These are phyloP conservation scores for Miichthys miiuy DNA, from an alignment of 2,797 vertebrate genomes.

Conservation along the genomic window DNA sequence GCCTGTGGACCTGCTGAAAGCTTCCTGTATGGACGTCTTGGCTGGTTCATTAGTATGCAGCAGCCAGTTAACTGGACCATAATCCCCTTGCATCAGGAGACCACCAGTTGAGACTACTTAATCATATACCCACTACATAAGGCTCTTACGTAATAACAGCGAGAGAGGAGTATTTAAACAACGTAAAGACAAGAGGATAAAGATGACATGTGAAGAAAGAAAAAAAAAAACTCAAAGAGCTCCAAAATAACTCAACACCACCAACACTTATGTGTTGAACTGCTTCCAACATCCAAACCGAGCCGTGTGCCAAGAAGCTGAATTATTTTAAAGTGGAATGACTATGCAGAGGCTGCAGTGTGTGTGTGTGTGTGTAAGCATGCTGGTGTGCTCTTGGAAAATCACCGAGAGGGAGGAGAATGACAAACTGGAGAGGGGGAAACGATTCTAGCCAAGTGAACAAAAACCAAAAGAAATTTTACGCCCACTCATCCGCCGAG, in stretches of 20 bases:
- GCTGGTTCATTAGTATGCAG: conserved; percentile 25
- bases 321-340: conserved; percentile 53
- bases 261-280: conserved; percentile 39
- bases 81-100: conserved; percentile 65
- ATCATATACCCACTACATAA: conserved; percentile 54
- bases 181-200: conserved; percentile 31
- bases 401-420: conserved; percentile 34
- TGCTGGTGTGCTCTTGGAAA: conserved; percentile 39
- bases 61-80: conserved; percentile 42
- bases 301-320: conserved; percentile 47
- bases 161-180: conserved; percentile 24
- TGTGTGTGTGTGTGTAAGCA: not conserved
- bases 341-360: conserved; percentile 26
- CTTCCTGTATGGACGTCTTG: not conserved
- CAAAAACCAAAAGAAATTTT: conserved; percentile 36
- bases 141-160: conserved; percentile 53
- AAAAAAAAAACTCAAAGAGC: conserved; percentile 13
- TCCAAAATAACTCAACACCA: conserved; percentile 44
- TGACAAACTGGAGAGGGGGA: conserved; percentile 36
- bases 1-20: not conserved
- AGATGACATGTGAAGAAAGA: conserved; percentile 21
- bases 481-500: conserved; percentile 35
- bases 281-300: conserved; percentile 51
- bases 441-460: conserved; percentile 32
- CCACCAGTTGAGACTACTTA: conserved; percentile 49